Base-by-base conservation (phyloP, 2,797 vertebrate species). In the Sphenopsis melanotis region DNA sequence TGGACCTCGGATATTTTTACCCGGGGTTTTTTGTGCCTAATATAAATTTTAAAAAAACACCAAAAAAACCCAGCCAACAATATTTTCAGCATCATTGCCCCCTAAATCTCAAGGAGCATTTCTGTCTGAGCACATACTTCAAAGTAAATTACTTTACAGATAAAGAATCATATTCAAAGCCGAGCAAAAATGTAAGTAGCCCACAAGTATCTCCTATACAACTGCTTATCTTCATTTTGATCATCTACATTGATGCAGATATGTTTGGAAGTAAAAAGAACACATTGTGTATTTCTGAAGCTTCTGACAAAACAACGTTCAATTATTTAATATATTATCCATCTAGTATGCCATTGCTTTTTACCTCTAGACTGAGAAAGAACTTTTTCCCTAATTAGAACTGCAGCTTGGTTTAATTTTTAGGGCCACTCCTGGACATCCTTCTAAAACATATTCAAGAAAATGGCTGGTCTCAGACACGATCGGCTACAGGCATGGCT, bases 161-260 rank as follows among this genome's bases (percentile, higher is more conserved):
- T 74, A 87, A 87, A 87, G 36, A 90, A 87, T 42, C 36, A 37
- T 44, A 90, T 77, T 78, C 42, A 81, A 92, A 95, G 68, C n/a
- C 14, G 17, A 91, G 24, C 17, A 94, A 91, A 94, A 91, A 87
- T 17, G 3, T 52, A 78, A 72, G 72, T 46, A 95, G 66, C 65
- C 88, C 86, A 30, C 78, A 93, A 65, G 37, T 52, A 77, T 93
- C 81, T 89, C 69, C 57, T 57, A 15, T 75, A 72, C 32, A 91
- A 95, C 39, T 16, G 0, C 41, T 80, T 89, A 89, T 85, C 84
- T 75, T 83, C 26, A 59, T 83, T 92, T 91, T 21, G 10, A 91
- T 87, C 89, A 87, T 71, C 72, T 71, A 27, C 57, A 55, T 34
- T n/a, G 19, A 90, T 76, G 61, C 17, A 81, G 49, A 81, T 88